These are phyloP conservation scores for Drosophila parabipectinata DNA, from an alignment of 1,140 invertebrate genomes.

Conservation along the genomic window DNA sequence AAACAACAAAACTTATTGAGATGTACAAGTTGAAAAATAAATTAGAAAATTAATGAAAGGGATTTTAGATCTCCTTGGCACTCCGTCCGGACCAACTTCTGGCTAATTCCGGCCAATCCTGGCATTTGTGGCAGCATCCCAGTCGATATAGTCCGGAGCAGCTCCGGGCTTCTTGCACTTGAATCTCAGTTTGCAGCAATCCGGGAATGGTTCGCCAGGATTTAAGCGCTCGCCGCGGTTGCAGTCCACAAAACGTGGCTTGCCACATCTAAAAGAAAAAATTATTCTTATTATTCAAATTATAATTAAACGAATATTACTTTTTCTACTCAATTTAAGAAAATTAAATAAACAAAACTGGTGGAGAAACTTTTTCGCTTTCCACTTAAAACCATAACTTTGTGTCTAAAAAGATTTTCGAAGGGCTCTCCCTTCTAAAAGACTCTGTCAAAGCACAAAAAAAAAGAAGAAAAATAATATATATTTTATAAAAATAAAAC, in stretches of 20 bases:
- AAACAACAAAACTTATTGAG: slow-evolving; percentile 40
- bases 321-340: background rate
- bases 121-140: slow-evolving; percentile 45
- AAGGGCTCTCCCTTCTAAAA: slow-evolving; percentile 3
- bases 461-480: slow-evolving; percentile 3
- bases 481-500: background rate
- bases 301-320: background rate
- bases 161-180: slow-evolving; percentile 72
- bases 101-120: slow-evolving; percentile 11
- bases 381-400: slow-evolving; percentile 2
- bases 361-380: no score
- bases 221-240: slow-evolving; percentile 74
- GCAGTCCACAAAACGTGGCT: slow-evolving; percentile 67
- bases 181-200: slow-evolving; percentile 75
- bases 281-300: background rate
- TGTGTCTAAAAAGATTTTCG: slow-evolving; percentile 15
- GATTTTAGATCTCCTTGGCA: slow-evolving; percentile 17
- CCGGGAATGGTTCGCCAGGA: slow-evolving; percentile 70
- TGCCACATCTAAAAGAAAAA: slow-evolving; percentile 59
- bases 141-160: slow-evolving; percentile 68
- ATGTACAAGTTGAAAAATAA: slow-evolving; percentile 46
- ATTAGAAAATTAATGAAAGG: slow-evolving; percentile 19
- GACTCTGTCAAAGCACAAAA: no score
- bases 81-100: background rate
- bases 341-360: background rate